Evolutionary conservation across 2,113 vertebrate genomes (phyloP).

Genomic region (Arizona elegans): DNA sequence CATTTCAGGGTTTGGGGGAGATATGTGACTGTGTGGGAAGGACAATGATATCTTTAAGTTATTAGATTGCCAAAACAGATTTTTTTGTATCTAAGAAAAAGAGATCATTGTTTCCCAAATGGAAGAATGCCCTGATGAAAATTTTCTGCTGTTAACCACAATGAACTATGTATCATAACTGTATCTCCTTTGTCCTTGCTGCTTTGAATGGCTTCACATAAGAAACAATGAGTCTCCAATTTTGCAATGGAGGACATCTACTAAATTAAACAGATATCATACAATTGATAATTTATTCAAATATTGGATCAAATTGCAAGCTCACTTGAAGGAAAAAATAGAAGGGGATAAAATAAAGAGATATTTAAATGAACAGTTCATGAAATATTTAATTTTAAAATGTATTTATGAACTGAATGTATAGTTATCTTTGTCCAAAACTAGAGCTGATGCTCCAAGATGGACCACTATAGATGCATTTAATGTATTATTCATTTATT

Average conservation of each 20-base stretch:
- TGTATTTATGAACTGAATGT: background rate
- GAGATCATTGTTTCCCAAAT: constrained; percentile 37
- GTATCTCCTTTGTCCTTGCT: constrained; percentile 49
- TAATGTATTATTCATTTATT: background rate
- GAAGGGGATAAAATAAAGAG: constrained; percentile 1
- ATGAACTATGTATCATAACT: constrained; percentile 39
- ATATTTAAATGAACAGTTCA: constrained; percentile 31
- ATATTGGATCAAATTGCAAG: constrained; percentile 31
- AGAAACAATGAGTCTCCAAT: constrained; percentile 61
- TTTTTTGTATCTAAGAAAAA: constrained; percentile 36
- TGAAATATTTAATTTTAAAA: constrained; percentile 35
- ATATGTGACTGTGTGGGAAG: constrained; percentile 9
- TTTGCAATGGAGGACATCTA: constrained; percentile 57
- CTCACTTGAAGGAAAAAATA: constrained; percentile 30
- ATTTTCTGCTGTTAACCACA: constrained; percentile 50
- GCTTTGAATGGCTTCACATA: constrained; percentile 47
- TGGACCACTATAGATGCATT: background rate
- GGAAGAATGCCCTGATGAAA: constrained; percentile 34
- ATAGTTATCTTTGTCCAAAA: background rate
- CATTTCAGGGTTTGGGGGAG: background rate
- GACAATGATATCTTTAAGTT: constrained; percentile 49
- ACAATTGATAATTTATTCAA: constrained; percentile 52
- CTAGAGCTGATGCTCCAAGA: background rate
- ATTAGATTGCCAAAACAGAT: constrained; percentile 9
- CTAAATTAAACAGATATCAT: constrained; percentile 51